Conservation (phyloP, 2,888 invertebrate genomes). For the Cosmorhoe ocellata region DNA sequence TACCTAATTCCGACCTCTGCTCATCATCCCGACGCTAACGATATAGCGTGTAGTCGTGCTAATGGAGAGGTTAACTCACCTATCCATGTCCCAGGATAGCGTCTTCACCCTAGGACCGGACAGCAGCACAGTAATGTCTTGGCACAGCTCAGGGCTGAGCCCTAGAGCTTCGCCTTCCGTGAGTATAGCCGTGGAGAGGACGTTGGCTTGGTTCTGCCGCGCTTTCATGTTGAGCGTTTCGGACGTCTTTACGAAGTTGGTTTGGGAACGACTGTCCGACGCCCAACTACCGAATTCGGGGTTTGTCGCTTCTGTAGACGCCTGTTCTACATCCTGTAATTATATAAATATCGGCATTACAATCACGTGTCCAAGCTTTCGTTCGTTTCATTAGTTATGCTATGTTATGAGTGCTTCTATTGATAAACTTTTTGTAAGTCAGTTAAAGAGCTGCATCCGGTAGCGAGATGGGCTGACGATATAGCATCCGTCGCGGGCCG, state of each 20-base stretch:
- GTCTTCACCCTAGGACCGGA: slow-evolving; percentile 87
- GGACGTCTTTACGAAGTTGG: slow-evolving; percentile 76
- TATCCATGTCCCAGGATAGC: slow-evolving; percentile 85
- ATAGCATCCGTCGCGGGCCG: too few relatives aligned
- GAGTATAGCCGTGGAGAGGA: slow-evolving; percentile 81
- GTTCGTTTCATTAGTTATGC: too few relatives aligned
- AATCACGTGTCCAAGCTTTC: too few relatives aligned
- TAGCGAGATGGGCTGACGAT: too few relatives aligned
- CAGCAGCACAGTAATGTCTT: slow-evolving; percentile 87
- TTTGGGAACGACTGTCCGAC: slow-evolving; percentile 71
- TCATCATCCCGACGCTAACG: too few relatives aligned
- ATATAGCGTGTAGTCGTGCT: too few relatives aligned
- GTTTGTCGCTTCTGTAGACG: slow-evolving; percentile 43
- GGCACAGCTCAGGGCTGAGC: slow-evolving; percentile 84
- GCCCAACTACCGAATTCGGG: slow-evolving; percentile 73
- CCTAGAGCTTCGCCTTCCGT: slow-evolving; percentile 85
- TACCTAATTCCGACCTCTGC: too few relatives aligned
- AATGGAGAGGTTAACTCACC: slow-evolving; percentile 56
- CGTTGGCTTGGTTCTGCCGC: slow-evolving; percentile 74
- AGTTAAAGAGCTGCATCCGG: too few relatives aligned
- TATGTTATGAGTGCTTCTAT: too few relatives aligned
- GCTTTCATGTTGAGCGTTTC: slow-evolving; percentile 69
- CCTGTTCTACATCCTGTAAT: slow-evolving; percentile 55
- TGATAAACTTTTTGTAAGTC: too few relatives aligned
- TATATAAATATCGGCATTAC: too few relatives aligned